phyloP scores from a whole-genome alignment of 2,113 vertebrate genomes.

The Bambusicola thoracicus region DNA sequence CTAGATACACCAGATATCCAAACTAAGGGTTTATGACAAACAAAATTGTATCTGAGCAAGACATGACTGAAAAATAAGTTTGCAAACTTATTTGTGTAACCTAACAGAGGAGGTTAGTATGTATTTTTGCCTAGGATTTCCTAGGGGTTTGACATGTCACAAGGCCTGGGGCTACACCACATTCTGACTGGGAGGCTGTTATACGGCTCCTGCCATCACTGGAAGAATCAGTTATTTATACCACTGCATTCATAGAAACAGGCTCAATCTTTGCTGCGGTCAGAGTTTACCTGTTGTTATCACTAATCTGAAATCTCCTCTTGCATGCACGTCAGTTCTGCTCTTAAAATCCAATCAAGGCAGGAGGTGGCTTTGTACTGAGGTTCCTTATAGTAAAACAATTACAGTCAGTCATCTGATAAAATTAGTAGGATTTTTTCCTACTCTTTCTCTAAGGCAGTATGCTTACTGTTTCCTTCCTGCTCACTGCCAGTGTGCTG shows the following conservation, averaged over 20 bases:
- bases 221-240: background rate
- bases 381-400: background rate
- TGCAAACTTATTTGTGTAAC: background rate
- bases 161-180: background rate
- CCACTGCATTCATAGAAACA: background rate
- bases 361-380: background rate
- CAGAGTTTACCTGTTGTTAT: background rate
- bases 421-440: background rate
- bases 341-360: background rate
- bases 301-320: background rate
- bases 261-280: fast-evolving
- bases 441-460: background rate
- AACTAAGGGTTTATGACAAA: background rate
- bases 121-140: background rate
- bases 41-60: background rate
- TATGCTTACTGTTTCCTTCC: background rate
- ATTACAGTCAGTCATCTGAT: background rate
- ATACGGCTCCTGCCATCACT: background rate
- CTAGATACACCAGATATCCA: background rate
- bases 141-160: background rate
- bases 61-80: background rate
- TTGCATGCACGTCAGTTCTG: fast-evolving
- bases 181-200: background rate
- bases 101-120: background rate
- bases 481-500: fast-evolving